These are phyloP conservation scores for Hycleus cichorii DNA, from an alignment of 1,140 invertebrate genomes.

Conservation along the genomic window DNA sequence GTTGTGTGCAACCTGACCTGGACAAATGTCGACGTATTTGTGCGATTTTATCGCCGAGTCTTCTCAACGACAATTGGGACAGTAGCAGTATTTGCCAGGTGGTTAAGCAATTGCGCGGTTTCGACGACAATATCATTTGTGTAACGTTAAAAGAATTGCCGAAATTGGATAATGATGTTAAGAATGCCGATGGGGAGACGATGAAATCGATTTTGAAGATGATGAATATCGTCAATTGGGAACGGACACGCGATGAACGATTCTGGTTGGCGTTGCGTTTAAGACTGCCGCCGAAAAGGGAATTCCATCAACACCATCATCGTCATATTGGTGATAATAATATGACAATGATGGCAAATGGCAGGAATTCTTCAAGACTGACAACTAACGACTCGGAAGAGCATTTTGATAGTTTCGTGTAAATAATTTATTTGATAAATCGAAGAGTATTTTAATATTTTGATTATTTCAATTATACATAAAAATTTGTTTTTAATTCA, in stretches of 20 bases:
- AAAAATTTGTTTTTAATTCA: conserved; percentile 1
- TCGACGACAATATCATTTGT: conserved; percentile 28
- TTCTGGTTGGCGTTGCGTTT: conserved; percentile 34
- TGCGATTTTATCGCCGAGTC: conserved; percentile 30
- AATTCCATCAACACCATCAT: neutral
- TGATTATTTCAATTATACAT: neutral
- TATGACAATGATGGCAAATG: neutral
- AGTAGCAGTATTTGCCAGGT: conserved; percentile 28
- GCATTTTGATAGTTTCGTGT: conserved; percentile 20
- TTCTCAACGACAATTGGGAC: conserved; percentile 33
- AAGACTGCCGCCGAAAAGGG: conserved; percentile 32
- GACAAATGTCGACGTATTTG: conserved; percentile 30
- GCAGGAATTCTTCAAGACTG: conserved; percentile 21
- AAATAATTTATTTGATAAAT: conserved; percentile 22
- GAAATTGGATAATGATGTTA: conserved; percentile 26
- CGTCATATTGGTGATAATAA: neutral
- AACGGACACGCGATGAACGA: conserved; percentile 23
- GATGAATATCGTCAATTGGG: conserved; percentile 27
- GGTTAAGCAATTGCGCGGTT: conserved; percentile 31
- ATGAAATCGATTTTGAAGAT: conserved; percentile 18
- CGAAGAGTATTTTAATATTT: conserved; percentile 3
- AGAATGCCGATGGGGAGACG: conserved; percentile 36
- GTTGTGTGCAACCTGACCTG: conserved; percentile 22
- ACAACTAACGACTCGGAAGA: conserved; percentile 11
- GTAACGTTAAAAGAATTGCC: conserved; percentile 34